Percentiles rank a stretch among this genome's conserved stretches.
phyloP scores from a whole-genome alignment of 2,113 vertebrate species.

The Gracilinanus agilis region DNA sequence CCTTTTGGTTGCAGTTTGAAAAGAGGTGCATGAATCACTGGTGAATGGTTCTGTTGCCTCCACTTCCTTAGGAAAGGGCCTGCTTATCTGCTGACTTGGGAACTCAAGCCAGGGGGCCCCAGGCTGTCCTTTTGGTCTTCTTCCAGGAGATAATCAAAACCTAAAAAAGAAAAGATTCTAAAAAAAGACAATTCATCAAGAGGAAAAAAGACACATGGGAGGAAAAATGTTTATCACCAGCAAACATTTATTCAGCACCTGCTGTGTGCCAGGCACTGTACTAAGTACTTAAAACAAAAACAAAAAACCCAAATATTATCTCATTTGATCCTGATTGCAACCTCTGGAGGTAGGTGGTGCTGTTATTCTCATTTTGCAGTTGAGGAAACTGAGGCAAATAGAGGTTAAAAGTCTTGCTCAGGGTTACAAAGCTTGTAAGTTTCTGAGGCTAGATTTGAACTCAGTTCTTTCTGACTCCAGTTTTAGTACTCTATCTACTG shows the following conservation, averaged over 20 bases:
- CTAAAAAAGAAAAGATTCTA: slow-evolving; percentile 24
- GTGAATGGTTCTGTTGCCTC: slow-evolving; percentile 55
- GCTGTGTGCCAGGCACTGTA: not conserved
- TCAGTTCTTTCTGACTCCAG: not conserved
- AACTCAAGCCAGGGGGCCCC: slow-evolving; percentile 11
- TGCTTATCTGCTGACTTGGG: slow-evolving; percentile 59
- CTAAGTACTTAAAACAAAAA: not conserved
- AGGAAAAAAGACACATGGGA: not conserved
- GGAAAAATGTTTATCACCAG: not conserved
- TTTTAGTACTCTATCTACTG: not conserved
- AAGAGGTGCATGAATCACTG: slow-evolving; percentile 65
- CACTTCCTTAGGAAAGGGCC: slow-evolving; percentile 50
- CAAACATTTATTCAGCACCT: not conserved
- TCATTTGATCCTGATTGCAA: not conserved
- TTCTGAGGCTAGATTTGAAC: not conserved
- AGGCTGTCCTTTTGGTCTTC: not conserved
- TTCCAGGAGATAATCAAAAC: not conserved
- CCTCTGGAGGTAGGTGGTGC: not conserved
- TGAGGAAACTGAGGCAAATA: not conserved
- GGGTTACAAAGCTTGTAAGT: not conserved
- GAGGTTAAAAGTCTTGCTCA: not conserved
- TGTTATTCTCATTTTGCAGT: not conserved
- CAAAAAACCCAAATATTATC: not conserved
- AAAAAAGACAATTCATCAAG: not conserved
- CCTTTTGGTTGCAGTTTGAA: slow-evolving; percentile 52